Evolutionary conservation across 1,140 invertebrate species (phyloP).

Genomic region (Diachasmimorpha longicaudata): DNA sequence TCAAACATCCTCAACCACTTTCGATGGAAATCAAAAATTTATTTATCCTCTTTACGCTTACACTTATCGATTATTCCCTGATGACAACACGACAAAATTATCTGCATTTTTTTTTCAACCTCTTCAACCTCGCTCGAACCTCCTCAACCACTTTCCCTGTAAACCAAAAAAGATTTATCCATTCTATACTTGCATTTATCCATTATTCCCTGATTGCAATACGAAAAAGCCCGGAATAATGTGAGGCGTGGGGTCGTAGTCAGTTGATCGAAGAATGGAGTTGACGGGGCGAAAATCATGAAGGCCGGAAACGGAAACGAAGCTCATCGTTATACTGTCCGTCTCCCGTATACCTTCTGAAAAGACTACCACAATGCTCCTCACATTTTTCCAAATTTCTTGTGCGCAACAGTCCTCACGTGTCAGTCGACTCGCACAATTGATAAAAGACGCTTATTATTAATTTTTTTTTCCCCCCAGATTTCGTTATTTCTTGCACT

Average conservation of each 20-base stretch:
- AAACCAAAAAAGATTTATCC: too few relatives aligned
- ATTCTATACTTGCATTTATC: neutral
- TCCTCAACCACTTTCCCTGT: too few relatives aligned
- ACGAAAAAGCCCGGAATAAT: neutral
- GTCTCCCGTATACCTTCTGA: neutral
- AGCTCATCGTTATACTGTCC: constrained; percentile 43
- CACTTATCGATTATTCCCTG: too few relatives aligned
- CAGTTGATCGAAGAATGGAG: constrained; percentile 43
- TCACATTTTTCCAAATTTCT: constrained; percentile 6
- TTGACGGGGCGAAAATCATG: constrained; percentile 51
- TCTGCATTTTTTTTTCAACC: too few relatives aligned
- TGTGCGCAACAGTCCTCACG: neutral
- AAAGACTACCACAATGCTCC: constrained; percentile 8
- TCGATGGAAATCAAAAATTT: too few relatives aligned
- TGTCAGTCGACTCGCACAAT: neutral
- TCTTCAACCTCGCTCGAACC: too few relatives aligned
- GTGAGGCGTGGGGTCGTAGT: constrained; percentile 8
- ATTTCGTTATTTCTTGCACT: neutral
- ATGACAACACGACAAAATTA: too few relatives aligned
- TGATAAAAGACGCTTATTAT: constrained; percentile 6
- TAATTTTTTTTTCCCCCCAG: neutral
- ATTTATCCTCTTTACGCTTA: too few relatives aligned
- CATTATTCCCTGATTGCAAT: neutral
- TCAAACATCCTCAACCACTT: too few relatives aligned
- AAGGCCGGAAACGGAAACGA: constrained; percentile 49